A percentile compares a stretch with the other conserved stretches of the same genome.
phyloP scores from a whole-genome alignment of 2,113 vertebrate genomes.

The Micromys minutus region DNA sequence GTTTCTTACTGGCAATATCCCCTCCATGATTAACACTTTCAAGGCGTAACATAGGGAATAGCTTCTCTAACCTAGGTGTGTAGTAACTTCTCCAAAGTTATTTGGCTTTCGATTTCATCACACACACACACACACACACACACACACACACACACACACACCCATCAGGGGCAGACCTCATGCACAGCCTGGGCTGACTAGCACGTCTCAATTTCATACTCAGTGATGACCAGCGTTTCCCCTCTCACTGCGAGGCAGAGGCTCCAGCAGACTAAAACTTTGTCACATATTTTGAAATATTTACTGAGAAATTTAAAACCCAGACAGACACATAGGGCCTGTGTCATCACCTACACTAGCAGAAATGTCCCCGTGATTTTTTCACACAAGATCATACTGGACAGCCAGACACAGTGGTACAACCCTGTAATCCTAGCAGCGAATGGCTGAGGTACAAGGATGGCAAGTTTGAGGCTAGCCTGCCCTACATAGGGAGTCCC shows the following conservation, averaged over 20 bases:
- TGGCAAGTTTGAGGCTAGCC: background rate
- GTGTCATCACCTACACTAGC: background rate
- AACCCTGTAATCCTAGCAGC: background rate
- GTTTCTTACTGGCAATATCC: background rate
- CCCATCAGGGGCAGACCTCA: background rate
- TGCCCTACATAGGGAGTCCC: background rate
- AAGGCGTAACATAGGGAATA: background rate
- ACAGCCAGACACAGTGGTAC: background rate
- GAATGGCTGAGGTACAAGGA: background rate
- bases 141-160: too few species aligned
- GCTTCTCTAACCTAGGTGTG: background rate
- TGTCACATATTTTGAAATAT: background rate
- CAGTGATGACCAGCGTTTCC: background rate
- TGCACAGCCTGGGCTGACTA: background rate
- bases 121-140: too few species aligned
- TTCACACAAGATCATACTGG: background rate
- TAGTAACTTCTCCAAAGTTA: background rate
- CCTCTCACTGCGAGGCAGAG: background rate
- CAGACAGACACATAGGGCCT: background rate
- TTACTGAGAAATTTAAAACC: background rate
- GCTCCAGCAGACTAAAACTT: background rate
- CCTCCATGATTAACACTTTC: background rate
- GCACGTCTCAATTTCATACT: background rate
- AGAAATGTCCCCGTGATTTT: background rate
- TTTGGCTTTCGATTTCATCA: background rate